phyloP scores from a whole-genome alignment of 2,888 invertebrate species.

The Heteromyza rotundicornis region DNA sequence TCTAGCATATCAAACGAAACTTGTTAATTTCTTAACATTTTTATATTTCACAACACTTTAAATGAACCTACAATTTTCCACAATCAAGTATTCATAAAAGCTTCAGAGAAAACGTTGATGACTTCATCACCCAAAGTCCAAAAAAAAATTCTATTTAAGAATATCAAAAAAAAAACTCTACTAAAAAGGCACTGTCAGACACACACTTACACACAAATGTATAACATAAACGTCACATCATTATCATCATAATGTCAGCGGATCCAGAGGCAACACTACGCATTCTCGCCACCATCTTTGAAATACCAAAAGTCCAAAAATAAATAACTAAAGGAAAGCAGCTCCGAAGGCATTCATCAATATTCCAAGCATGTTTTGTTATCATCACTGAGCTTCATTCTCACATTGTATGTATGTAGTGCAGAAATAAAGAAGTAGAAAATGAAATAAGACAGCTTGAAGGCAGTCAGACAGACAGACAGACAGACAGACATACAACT shows the following conservation, averaged over 20 bases:
- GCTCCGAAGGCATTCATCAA: slow-evolving; percentile 52
- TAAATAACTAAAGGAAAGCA: too few relatives aligned
- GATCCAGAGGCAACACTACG: background rate
- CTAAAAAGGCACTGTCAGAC: background rate
- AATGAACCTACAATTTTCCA: background rate
- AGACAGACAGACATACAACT: background rate
- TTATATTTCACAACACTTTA: background rate
- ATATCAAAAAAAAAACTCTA: too few relatives aligned
- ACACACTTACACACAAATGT: background rate
- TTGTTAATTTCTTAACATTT: background rate
- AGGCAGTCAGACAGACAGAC: background rate
- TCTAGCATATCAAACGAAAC: too few relatives aligned
- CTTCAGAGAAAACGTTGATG: slow-evolving; percentile 28
- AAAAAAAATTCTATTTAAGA: background rate
- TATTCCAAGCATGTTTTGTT: slow-evolving; percentile 53
- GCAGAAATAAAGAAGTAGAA: background rate
- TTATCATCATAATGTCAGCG: background rate
- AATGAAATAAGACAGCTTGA: background rate
- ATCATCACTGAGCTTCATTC: slow-evolving; percentile 54
- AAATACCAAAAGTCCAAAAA: background rate
- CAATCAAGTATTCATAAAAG: slow-evolving; percentile 52
- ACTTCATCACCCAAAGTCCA: background rate
- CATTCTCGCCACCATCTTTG: background rate
- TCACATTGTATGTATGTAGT: slow-evolving; percentile 42
- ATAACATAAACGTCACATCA: background rate